Evolutionary conservation across 2,797 vertebrate species (phyloP), one percentile per base, ranked within the genome.

Genomic region (Crax fasciolata): DNA sequence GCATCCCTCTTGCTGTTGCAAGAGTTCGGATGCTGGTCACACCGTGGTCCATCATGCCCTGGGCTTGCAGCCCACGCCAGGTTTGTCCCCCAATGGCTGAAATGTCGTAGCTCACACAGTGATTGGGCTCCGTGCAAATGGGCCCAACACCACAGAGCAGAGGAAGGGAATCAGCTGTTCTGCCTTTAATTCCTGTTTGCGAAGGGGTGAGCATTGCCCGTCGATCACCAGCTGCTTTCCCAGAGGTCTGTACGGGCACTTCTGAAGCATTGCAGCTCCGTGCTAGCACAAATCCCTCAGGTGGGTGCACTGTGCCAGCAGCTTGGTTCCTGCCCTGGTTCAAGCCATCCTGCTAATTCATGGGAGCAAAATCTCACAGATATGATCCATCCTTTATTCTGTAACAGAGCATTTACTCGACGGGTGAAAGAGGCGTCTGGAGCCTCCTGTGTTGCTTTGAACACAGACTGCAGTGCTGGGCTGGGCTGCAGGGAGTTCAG

Each of bases 21-120:
- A 43, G 62, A 81, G 78, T 74, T 73, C 21, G 63, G 65, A 6
- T 4, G 0, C 30, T 0, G 1, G 16, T 12, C 11, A 20, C 19
- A 12, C n/a, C 4, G 2, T 9, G 13, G 24, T 46, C 39, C 67
- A 35, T 59, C 71, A 44, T 61, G 25, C 13, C 48, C 15, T 11
- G 41, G 38, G 23, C 71, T 24, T 38, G 39, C 2, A 59, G 39
- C 58, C 72, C 9, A 2, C 0, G 18, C 28, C 11, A 30, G 32
- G 24, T 38, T 38, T 10, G 23, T 14, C 32, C 24, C 57, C 32
- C 7, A 10, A 24, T 15, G 32, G 15, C 23, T 24, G 23, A 59
- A 59, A 59, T 38, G 32, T 24, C 35, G 32, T 35, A 2, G 4
- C n/a, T 57, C 54, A 57, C 54, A 57, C 13, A 14, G 57, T 58